Evolutionary conservation across 2,113 vertebrate species (phyloP), one percentile per base, ranked within the genome.

Genomic region (Leptobrachium ailaonicum): DNA sequence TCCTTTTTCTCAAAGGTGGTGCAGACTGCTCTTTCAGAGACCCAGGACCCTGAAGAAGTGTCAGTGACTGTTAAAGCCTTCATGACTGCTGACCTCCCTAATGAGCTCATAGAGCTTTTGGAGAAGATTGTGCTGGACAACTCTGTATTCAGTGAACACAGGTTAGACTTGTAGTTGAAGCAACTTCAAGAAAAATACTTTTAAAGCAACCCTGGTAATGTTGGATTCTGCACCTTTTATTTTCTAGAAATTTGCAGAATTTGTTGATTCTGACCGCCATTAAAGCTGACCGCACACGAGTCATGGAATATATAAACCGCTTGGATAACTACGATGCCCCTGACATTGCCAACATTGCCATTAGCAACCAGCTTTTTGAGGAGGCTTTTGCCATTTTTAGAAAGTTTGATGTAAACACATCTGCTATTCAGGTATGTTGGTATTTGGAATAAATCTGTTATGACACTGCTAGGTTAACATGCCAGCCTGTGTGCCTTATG

Each of bases 91-190:
- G 94, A 97, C 82, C 88, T 98, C 63, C 96, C 96, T 75, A 95
- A 96, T 10, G 95, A 98, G 82, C 90, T 98, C 68, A 96, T 96
- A 44, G 96, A 97, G 44, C 90, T 98, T 73, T 63, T 97, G 84
- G 96, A 98, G 90, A 98, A 97, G 88, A 97, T 96, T 1, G 95
- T 98, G 6, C 90, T 98, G 71, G 95, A 97, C 78, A 97, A 95
- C 87, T 96, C 95, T 8, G 93, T 97, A 75, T 97, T 98, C 87
- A 96, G 96, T 71, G 94, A 96, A 78, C 96, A 97, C 90, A 92
- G 96, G 96, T 97, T 82, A 82, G 87, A 6, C 43, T 7, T 41
- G 20, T 4, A 44, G 2, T 3, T 10, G n/a, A 64, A 6, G 42
- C 8, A 47, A 10, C 11, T 13, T 56, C 20, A 42, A 43, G n/a